Evolutionary conservation across 2,888 invertebrate species (phyloP).

Genomic region (Adela reaumurella): DNA sequence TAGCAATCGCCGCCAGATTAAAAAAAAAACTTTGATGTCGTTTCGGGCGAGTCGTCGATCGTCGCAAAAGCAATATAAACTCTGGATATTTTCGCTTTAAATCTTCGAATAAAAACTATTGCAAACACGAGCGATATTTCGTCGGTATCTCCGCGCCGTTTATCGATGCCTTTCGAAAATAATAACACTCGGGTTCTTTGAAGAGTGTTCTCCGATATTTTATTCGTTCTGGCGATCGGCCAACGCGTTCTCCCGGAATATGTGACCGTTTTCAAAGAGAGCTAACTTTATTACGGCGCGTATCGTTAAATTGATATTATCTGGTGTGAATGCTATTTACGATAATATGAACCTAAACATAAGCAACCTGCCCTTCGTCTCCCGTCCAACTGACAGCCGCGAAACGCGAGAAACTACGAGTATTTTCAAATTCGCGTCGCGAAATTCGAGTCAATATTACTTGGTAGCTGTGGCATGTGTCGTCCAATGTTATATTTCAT

Average conservation of each 20-base stretch:
- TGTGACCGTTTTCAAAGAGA: background rate
- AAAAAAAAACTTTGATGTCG: slow-evolving; percentile 4
- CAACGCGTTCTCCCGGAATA: background rate
- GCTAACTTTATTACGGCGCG: background rate
- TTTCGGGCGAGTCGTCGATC: background rate
- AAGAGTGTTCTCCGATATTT: background rate
- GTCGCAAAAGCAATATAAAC: no score
- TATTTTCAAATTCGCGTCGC: no score
- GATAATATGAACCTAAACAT: no score
- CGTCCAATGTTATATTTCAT: background rate
- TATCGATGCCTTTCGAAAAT: background rate
- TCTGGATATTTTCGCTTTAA: background rate
- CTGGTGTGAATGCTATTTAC: background rate
- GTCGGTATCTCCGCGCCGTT: background rate
- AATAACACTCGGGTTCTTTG: background rate
- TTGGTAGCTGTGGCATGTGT: no score
- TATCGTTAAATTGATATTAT: no score
- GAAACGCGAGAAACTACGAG: no score
- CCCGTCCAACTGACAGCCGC: no score
- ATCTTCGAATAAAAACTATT: background rate
- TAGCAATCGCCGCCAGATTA: no score
- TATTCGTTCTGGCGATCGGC: background rate
- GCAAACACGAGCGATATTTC: background rate
- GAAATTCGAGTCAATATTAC: no score
- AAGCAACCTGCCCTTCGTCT: no score